Evolutionary conservation across 2,888 invertebrate species (phyloP).

Genomic region (Bugulina stolonifera): DNA sequence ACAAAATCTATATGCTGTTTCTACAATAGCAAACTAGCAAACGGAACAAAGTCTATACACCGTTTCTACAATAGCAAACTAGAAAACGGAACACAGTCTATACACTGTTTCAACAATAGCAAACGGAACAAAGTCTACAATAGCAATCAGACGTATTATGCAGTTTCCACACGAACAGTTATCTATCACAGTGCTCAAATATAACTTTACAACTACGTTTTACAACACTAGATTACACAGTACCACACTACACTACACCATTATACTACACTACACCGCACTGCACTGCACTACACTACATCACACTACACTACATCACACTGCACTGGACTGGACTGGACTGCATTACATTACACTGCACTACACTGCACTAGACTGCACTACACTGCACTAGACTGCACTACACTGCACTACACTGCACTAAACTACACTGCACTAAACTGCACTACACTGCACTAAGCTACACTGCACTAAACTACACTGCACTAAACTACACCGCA

Average conservation of each 20-base stretch:
- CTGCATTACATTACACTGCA: no score
- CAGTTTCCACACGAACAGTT: conserved; percentile 78
- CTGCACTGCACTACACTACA: no score
- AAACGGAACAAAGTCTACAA: conserved; percentile 96
- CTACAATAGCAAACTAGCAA: conserved; percentile 86
- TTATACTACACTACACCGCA: no score
- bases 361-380: no score
- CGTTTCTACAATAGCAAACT: conserved; percentile 97
- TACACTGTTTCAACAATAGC: conserved; percentile 99
- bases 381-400: no score
- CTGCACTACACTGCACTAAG: no score
- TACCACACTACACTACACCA: conserved; percentile 3
- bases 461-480: no score
- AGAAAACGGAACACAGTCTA: conserved; percentile 99
- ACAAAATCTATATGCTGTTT: conserved; percentile 99
- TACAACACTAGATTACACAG: background rate
- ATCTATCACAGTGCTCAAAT: background rate
- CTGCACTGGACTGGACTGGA: no score
- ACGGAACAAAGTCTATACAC: conserved; percentile 99
- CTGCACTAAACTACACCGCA: no score
- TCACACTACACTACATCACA: no score
- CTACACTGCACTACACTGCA: no score
- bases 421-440: no score
- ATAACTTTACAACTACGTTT: background rate
- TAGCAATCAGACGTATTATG: conserved; percentile 99